Evolutionary conservation across 2,888 invertebrate species (phyloP).

Genomic region (Lithosia quadra): DNA sequence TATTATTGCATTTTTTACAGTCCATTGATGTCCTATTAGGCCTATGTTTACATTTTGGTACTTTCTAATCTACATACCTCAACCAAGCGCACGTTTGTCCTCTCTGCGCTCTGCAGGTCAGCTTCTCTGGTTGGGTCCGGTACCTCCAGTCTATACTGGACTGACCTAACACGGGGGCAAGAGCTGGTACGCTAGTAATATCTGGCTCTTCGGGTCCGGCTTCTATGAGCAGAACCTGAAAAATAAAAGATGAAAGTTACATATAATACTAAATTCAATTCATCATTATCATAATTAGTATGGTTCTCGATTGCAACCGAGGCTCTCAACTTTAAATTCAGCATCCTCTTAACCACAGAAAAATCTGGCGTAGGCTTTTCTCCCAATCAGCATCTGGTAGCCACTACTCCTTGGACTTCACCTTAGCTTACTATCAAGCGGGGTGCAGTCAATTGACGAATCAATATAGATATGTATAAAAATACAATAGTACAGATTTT

Average conservation of each 20-base stretch:
- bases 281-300: neutral
- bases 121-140: conserved; percentile 88
- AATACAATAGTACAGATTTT: no score
- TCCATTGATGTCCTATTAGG: no score
- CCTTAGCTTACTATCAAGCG: no score
- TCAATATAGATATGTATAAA: no score
- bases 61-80: conserved; percentile 60
- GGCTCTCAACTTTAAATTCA: neutral
- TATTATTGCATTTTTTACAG: no score
- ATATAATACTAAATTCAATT: neutral
- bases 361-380: no score
- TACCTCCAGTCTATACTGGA: conserved; percentile 91
- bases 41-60: neutral
- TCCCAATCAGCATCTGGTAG: no score
- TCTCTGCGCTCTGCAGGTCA: conserved; percentile 87
- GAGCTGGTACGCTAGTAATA: conserved; percentile 89
- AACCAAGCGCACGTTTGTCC: conserved; percentile 87
- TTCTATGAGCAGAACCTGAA: conserved; percentile 88
- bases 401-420: no score
- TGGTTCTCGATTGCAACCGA: neutral
- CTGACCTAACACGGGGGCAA: conserved; percentile 87
- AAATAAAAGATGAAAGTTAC: conserved; percentile 4
- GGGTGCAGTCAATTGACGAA: no score
- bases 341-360: no score
- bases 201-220: conserved; percentile 90